phyloP scores from a whole-genome alignment of 2,888 invertebrate genomes.

The Lochmaea crataegi region DNA sequence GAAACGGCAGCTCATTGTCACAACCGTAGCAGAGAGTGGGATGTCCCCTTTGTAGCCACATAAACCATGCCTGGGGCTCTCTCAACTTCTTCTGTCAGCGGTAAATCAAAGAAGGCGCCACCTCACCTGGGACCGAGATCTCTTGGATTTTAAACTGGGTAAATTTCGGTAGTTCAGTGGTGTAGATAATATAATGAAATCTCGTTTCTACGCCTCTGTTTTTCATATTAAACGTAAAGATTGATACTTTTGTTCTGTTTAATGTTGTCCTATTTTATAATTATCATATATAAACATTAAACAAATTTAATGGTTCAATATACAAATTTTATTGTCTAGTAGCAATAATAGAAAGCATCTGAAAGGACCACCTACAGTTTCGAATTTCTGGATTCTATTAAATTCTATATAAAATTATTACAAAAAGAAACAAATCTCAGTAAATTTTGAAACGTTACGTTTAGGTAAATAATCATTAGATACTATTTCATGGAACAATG shows the following conservation, averaged over 20 bases:
- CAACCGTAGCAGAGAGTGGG: conserved; percentile 43
- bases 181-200: conserved; percentile 11
- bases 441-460: conserved; percentile 29
- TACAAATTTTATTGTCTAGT: conserved; percentile 36
- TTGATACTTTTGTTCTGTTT: conserved; percentile 47
- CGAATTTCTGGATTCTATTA: conserved; percentile 38
- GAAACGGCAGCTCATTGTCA: conserved; percentile 58
- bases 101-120: conserved; percentile 66
- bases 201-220: neutral
- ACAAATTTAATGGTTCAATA: conserved; percentile 37
- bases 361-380: conserved; percentile 35
- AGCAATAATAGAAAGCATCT: conserved; percentile 29
- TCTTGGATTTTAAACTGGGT: conserved; percentile 28
- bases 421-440: conserved; percentile 30
- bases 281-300: conserved; percentile 44
- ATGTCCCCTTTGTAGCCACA: conserved; percentile 58
- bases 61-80: conserved; percentile 60
- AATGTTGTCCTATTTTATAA: conserved; percentile 51
- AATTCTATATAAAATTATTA: conserved; percentile 40
- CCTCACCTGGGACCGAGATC: conserved; percentile 59
- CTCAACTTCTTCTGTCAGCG: conserved; percentile 60
- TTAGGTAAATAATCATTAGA: conserved; percentile 26
- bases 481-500: conserved; percentile 19
- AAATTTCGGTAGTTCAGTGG: conserved; percentile 30
- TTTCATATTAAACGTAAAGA: conserved; percentile 1